Base-by-base conservation (phyloP, 2,888 invertebrate species). In the Sipunculus nudus region DNA sequence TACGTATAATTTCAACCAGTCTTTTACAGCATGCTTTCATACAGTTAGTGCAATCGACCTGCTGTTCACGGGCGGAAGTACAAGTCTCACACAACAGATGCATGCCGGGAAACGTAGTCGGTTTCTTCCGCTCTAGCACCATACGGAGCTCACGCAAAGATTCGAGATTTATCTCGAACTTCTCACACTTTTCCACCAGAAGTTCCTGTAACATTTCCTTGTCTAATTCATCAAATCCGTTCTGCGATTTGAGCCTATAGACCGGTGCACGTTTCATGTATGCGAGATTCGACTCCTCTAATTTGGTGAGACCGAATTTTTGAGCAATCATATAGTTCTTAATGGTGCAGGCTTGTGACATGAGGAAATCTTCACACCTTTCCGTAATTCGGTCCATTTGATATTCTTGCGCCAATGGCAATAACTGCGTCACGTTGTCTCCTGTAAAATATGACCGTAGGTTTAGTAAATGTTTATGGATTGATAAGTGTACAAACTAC, bases 41-140 rank as follows among this genome's bases (percentile, higher is more conserved):
- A 47, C 71, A 71, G 21, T 56, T 52, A 2, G 26, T 10, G 43
- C 71, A 71, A 40, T 71, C 71, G 13, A 68, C 68, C 53, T 71
- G 71, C 52, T 68, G 68, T 28, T 71, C 68, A 13, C 71, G 52
- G 19, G 68, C 70, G 10, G 31, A 43, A 1, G 65, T 68, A 47
- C 71, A 71, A 2, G 32, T 16, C 10, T 70, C 68, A 43, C 71
- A 71, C 47, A 71, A 55, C 21, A 71, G 53, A 45, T 64, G 63
- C 70, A 67, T 67, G 19, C 70, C 61, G 1, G 71, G 71, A 48
- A 71, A 71, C 13, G 71, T 71, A 1, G 71, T 71, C 16, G 71
- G 69, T 55, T 71, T 71, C 59, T 71, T 71, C 6, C 71, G 49
- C 48, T 71, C 71, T n/a, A 71, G 59, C 25, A 71, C 71, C 71